Evolutionary conservation across 2,113 vertebrate genomes (phyloP).

Genomic region (Pelecanus crispus): DNA sequence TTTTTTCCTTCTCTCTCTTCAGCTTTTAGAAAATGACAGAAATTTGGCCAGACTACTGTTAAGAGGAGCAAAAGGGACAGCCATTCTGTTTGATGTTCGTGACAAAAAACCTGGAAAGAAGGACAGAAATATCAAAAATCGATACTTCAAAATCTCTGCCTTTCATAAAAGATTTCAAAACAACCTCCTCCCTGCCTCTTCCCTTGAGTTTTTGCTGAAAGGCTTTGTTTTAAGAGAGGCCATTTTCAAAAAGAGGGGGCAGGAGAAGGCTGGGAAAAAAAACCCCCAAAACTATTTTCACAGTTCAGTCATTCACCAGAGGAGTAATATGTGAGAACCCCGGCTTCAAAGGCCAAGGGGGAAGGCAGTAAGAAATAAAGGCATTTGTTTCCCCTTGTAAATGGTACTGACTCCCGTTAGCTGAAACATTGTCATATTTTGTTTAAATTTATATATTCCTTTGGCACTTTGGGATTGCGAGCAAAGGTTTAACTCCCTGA

Average conservation of each 20-base stretch:
- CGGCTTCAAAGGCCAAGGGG: background rate
- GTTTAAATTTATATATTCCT: background rate
- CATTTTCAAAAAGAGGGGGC: background rate
- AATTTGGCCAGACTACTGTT: background rate
- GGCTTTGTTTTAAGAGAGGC: background rate
- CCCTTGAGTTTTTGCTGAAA: background rate
- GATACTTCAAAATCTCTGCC: background rate
- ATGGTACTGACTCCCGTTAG: background rate
- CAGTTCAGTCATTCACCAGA: background rate
- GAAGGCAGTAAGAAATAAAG: background rate
- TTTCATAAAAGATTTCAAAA: background rate
- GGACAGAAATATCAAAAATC: background rate
- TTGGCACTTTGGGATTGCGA: background rate
- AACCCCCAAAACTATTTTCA: background rate
- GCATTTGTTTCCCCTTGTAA: background rate
- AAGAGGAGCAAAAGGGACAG: background rate
- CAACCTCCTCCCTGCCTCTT: background rate
- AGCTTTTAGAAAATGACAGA: background rate
- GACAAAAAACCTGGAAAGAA: background rate
- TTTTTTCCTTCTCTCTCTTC: background rate
- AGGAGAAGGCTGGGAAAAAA: background rate
- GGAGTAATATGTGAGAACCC: fast-evolving
- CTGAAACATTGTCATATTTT: background rate
- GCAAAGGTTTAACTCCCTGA: background rate
- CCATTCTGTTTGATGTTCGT: background rate